Evolutionary conservation across 1,140 invertebrate genomes (phyloP), one percentile per base, ranked within the genome.

Genomic region (Mycetomoellerius zeteki): DNA sequence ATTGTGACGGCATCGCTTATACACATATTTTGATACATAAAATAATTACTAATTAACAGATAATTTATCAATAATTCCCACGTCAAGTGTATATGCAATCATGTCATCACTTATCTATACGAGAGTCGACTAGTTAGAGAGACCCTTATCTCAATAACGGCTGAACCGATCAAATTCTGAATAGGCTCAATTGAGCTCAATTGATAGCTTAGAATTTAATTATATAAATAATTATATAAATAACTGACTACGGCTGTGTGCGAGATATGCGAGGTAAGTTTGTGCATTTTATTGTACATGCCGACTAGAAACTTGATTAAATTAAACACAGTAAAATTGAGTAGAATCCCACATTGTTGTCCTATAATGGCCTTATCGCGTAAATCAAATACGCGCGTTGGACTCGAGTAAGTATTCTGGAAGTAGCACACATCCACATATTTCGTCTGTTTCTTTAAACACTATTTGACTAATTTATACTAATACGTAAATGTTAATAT

Each of bases 211-310:
- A n/a, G 10, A n/a, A 21, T 58, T 58, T 3, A 58, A 58, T 21
- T 58, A 58, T 24, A 21, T 58, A 58, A 58, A 50, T 37, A 58
- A 58, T 21, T 58, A 58, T 24, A 12, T 58, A 58, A 58, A 50
- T 37, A 24, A 33, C 3, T 62, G 14, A 62, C 24, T 62, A 60
- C 5, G 58, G 12, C n/a, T 58, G 21, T 76, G 33, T 16, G 30
- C 6, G 14, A 76, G 14, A 12, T 52, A 76, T 58, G 30, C 30
- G n/a, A 60, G 27, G 50, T 62, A 62, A 27, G 16, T 47, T 8
- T 60, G 33, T 60, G 54, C 21, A 27, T 21, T 60, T 27, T 19
- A 43, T 58, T 76, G 73, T 58, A 76, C 33, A 33, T 43, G 73
- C 8, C 14, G 54, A 76, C 54, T 76, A 76, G 73, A 58, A 37